A percentile compares a stretch with the other conserved stretches of the same genome.
phyloP scores from a whole-genome alignment of 2,888 invertebrate genomes.

The Dendrolimus houi region DNA sequence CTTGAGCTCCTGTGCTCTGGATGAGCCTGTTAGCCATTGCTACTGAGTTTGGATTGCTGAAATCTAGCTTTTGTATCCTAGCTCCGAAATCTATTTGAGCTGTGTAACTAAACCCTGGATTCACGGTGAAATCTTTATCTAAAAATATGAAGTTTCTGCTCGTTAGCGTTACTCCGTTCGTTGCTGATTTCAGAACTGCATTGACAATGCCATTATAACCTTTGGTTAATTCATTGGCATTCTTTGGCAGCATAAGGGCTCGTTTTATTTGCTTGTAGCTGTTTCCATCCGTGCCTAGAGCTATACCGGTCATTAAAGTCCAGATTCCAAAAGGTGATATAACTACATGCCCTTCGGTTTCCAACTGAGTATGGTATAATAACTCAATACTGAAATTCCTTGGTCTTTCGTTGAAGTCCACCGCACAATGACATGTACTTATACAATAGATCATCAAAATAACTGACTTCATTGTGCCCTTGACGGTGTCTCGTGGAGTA shows the following conservation, averaged over 20 bases:
- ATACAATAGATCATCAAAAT: slow-evolving; percentile 33
- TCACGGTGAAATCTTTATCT: slow-evolving; percentile 47
- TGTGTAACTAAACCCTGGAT: slow-evolving; percentile 29
- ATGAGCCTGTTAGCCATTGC: slow-evolving; percentile 52
- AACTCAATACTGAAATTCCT: slow-evolving; percentile 63
- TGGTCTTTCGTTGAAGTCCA: slow-evolving; percentile 54
- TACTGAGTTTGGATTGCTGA: slow-evolving; percentile 47
- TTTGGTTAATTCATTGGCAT: slow-evolving; percentile 27
- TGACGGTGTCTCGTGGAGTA: slow-evolving; percentile 32
- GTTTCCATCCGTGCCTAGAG: slow-evolving; percentile 51
- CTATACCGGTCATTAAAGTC: slow-evolving; percentile 64
- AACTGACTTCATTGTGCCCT: slow-evolving; percentile 38
- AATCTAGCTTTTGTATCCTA: slow-evolving; percentile 46
- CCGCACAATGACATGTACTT: slow-evolving; percentile 38
- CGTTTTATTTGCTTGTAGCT: slow-evolving; percentile 43
- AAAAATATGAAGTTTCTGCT: slow-evolving; percentile 61
- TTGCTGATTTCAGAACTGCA: slow-evolving; percentile 38
- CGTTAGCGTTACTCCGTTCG: slow-evolving; percentile 45
- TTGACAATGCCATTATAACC: slow-evolving; percentile 47
- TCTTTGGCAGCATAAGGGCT: slow-evolving; percentile 51
- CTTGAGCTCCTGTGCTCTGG: slow-evolving; percentile 48
- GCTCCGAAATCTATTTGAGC: slow-evolving; percentile 56
- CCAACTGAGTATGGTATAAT: slow-evolving; percentile 49
- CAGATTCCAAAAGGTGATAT: slow-evolving; percentile 69
- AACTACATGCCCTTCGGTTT: slow-evolving; percentile 56